These are phyloP conservation scores for Toxonevra muliebris DNA, from an alignment of 2,888 invertebrate species.

Conservation along the genomic window DNA sequence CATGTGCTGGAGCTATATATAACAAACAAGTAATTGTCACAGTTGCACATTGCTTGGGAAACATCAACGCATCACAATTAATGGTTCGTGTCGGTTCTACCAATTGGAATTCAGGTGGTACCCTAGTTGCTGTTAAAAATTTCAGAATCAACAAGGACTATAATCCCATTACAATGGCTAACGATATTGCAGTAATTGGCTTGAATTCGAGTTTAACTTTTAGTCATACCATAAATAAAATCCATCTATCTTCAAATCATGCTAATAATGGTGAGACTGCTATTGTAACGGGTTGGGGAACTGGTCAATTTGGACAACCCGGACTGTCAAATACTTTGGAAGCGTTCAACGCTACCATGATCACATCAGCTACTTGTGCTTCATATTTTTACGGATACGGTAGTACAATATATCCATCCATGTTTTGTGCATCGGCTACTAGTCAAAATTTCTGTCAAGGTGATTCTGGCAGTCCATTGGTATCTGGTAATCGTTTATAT, in stretches of 20 bases:
- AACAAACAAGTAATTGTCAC: slow-evolving; percentile 66
- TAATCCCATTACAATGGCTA: slow-evolving; percentile 64
- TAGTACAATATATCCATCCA: slow-evolving; percentile 39
- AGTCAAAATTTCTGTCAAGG: slow-evolving; percentile 53
- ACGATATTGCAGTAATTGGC: slow-evolving; percentile 69
- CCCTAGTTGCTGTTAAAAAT: slow-evolving; percentile 35
- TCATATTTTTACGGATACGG: too few relatives aligned
- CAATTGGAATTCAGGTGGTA: slow-evolving; percentile 55
- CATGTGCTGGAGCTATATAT: slow-evolving; percentile 69
- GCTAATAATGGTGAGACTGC: slow-evolving; percentile 31
- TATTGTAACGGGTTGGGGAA: slow-evolving; percentile 41
- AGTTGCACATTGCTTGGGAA: slow-evolving; percentile 69
- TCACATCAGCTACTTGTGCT: too few relatives aligned
- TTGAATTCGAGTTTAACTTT: slow-evolving; percentile 64
- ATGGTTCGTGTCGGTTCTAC: slow-evolving; percentile 68
- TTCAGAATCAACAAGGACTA: slow-evolving; percentile 63
- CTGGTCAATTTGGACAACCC: too few relatives aligned
- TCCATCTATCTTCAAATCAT: slow-evolving; percentile 58
- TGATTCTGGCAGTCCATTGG: slow-evolving; percentile 56
- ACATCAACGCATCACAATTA: slow-evolving; percentile 38
- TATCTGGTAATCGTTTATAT: slow-evolving; percentile 40
- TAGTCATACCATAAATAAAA: slow-evolving; percentile 57
- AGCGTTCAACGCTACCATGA: too few relatives aligned
- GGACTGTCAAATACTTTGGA: too few relatives aligned
- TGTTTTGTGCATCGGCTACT: slow-evolving; percentile 49